Percentiles rank a stretch among this genome's conserved stretches.
Conservation (phyloP, 2,113 vertebrate species). For the Athene noctua region DNA sequence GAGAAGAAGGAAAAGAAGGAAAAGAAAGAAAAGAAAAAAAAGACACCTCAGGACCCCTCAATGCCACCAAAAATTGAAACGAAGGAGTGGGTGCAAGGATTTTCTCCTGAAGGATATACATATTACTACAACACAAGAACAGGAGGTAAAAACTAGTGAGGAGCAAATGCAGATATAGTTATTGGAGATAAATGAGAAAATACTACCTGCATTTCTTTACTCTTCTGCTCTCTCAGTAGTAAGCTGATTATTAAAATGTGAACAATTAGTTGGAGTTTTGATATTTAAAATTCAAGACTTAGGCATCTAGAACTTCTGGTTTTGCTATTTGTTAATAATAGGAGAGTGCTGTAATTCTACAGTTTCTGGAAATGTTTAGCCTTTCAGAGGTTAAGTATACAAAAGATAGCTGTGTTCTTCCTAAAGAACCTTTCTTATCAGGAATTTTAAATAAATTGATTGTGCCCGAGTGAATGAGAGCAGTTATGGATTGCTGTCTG, state of each 20-base stretch:
- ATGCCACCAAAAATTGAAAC: not conserved
- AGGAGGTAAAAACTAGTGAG: constrained; percentile 70
- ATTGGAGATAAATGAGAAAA: not conserved
- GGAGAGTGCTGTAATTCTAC: not conserved
- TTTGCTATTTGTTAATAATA: not conserved
- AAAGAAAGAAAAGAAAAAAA: constrained; percentile 74
- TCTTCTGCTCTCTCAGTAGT: not conserved
- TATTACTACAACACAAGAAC: constrained; percentile 80
- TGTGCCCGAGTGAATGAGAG: not conserved
- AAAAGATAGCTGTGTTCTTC: not conserved
- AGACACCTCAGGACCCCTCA: constrained; percentile 5
- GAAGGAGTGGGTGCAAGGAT: constrained; percentile 74
- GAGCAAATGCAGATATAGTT: not conserved
- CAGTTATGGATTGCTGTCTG: not conserved
- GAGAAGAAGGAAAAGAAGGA: constrained; percentile 54
- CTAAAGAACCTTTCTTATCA: not conserved
- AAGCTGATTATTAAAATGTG: not conserved
- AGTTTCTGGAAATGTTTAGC: not conserved
- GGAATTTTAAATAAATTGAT: not conserved
- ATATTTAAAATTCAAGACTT: not conserved
- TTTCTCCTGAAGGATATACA: constrained; percentile 75
- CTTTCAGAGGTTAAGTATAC: not conserved
- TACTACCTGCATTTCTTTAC: not conserved
- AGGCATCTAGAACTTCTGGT: not conserved
- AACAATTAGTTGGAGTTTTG: not conserved